Evolutionary conservation across 2,797 vertebrate species (phyloP).

Genomic region (Mycteria americana): DNA sequence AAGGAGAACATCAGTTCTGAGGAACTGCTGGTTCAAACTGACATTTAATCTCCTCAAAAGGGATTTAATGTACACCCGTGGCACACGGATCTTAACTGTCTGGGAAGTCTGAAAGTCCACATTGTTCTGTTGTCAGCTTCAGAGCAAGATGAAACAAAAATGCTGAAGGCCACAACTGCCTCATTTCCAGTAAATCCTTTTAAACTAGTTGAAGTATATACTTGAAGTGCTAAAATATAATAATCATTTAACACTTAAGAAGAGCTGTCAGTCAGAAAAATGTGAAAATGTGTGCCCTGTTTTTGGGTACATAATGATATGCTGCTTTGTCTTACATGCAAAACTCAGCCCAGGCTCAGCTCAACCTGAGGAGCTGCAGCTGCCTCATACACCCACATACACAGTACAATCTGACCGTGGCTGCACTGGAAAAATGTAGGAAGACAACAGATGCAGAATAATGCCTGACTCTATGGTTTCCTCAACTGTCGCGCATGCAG

Average conservation of each 20-base stretch:
- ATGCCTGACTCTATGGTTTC: background rate
- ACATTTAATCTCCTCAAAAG: background rate
- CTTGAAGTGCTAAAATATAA: background rate
- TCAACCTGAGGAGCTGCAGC: background rate
- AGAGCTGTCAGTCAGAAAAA: background rate
- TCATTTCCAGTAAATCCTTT: background rate
- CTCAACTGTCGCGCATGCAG: background rate
- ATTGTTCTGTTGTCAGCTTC: background rate
- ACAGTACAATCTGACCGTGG: fast-evolving
- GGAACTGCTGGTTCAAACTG: background rate
- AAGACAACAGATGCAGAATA: background rate
- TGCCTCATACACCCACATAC: fast-evolving
- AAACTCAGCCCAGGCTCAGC: background rate
- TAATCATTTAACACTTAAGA: background rate
- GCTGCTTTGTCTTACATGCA: background rate
- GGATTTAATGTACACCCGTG: background rate
- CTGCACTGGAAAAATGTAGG: background rate
- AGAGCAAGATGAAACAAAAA: background rate
- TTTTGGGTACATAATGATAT: background rate
- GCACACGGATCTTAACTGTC: background rate
- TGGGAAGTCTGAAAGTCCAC: background rate
- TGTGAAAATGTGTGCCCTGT: fast-evolving
- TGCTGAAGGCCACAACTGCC: background rate
- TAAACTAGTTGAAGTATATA: background rate
- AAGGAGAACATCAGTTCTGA: background rate